Base-by-base conservation (phyloP, 1,140 invertebrate species). In the Limonius californicus region DNA sequence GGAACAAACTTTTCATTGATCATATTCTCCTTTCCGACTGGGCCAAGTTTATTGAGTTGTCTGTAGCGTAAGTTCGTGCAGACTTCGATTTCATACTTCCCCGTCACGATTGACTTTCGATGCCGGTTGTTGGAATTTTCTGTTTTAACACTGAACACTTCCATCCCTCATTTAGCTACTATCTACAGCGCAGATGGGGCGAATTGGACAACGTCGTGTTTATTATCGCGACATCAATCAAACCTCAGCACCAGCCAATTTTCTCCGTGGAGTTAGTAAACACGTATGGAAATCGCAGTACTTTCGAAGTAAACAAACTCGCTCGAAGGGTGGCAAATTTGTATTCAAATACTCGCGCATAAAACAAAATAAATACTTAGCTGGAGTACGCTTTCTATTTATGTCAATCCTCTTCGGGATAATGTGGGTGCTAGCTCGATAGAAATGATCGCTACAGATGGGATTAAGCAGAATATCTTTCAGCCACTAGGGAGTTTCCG, bases 1-100 rank as follows among this genome's bases (percentile, higher is more conserved):
- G 57, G 54, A 64, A 50, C 57, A 59, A 59, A 59, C 57, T 64
- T 54, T 64, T 64, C 62, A 64, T 64, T 64, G 62, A 64, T 64
- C 62, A 64, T 64, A 60, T 59, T 59, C 57, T 64, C 57, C 57
- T 63, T 63, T 63, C 55, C 54, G 54, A 61, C 54, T 61, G 53
- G 55, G 50, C 54, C 32, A 54, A 55, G 60, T 61, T 61, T 61
- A 61, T 61, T 55, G 53, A 61, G 54, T 45, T 32, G 35, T 59
- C 21, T 39, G 54, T 56, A 56, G 35, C 43, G 54, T 42, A 39
- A 39, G 35, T 14, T 39, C 8, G 35, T 39, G 35, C 35, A 39
- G 35, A 14, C 35, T 14, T 12, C 23, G 35, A 39, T 9, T 39
- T 39, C 8, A 39, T 39, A 39, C n/a, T 39, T 9, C n/a, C 8